A percentile compares a stretch with the other conserved stretches of the same genome.
Conservation (phyloP, 1,140 invertebrate genomes). For the Drosophila santomea region DNA sequence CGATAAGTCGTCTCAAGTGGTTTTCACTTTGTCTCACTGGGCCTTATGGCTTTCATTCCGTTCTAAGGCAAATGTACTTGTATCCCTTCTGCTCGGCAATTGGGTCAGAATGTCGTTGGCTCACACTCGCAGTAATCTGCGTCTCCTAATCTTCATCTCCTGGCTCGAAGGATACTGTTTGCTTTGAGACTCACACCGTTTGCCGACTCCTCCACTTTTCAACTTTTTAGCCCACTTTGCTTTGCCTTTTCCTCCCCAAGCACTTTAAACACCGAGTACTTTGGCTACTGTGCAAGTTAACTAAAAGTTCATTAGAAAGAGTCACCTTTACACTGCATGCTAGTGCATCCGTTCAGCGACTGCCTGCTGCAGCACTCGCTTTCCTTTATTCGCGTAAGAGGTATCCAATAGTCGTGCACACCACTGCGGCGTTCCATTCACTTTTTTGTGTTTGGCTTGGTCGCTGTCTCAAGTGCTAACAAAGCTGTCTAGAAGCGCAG, state of each 20-base stretch:
- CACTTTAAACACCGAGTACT: background rate
- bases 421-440: constrained; percentile 2
- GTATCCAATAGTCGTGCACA: too few species aligned
- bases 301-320: too few species aligned
- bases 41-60: background rate
- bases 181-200: constrained; percentile 8
- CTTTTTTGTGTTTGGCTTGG: constrained; percentile 6
- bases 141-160: background rate
- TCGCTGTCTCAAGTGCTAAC: constrained; percentile 44
- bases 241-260: too few species aligned
- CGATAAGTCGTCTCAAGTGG: constrained; percentile 6
- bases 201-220: constrained; percentile 4
- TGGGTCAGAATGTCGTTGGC: constrained; percentile 13
- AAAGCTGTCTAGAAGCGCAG: constrained; percentile 37
- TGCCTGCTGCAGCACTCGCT: too few species aligned
- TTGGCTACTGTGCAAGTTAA: too few species aligned
- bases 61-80: background rate
- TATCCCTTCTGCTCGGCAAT: constrained; percentile 2
- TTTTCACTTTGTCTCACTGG: constrained; percentile 4
- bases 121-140: constrained; percentile 7
- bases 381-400: too few species aligned
- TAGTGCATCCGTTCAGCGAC: too few species aligned
- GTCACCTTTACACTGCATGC: too few species aligned
- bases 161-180: constrained; percentile 9
- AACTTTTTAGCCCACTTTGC: constrained; percentile 7